Evolutionary conservation across 2,797 vertebrate genomes (phyloP), one percentile per base, ranked within the genome.

Genomic region (Lycodopsis pacificus): DNA sequence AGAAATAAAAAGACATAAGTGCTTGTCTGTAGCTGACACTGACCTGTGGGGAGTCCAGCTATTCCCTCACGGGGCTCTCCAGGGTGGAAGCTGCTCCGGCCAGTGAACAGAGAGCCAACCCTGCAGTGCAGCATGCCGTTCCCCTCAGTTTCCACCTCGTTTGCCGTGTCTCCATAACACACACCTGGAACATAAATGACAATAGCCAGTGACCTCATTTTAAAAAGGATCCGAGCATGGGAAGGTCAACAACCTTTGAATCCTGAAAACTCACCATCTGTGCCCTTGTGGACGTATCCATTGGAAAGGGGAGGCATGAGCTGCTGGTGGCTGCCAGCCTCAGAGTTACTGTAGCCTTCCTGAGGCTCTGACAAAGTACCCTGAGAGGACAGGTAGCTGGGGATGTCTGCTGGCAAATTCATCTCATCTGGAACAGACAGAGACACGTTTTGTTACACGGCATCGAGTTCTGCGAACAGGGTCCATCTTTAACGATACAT

Each of bases 371-470:
- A 97, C 86, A 99, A 80, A 0, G 98, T 99, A 1, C 98, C 98
- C 90, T 99, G 98, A 38, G 98, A 99, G n/a, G 98, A 99, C 79
- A 99, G 86, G 77, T 98, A 99, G 89, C 98, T 99, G 58, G 98
- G 98, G 86, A 98, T 99, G 88, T 99, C 98, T 63, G 97, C 95
- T 1, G 98, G 97, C 79, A 99, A 91, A 89, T 98, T 99, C 79
- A 98, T 97, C 92, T 99, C 98, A 93, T 99, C 98, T 99, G 86
- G 19, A 89, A 83, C 65, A 80, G 25, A 73, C 51, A 44, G 56
- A 79, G 30, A 86, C 25, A 75, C 7, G 40, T 68, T 69, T 42
- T 65, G 53, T 62, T 58, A 76, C 7, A 22, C 4, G 59, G 14
- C 51, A 30, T 15, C 0, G 4, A 63, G 40, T 53, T 68, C 11